Evolutionary conservation across 2,797 vertebrate genomes (phyloP), one percentile per base, ranked within the genome.

Genomic region (Oryzias dopingdopingensis): DNA sequence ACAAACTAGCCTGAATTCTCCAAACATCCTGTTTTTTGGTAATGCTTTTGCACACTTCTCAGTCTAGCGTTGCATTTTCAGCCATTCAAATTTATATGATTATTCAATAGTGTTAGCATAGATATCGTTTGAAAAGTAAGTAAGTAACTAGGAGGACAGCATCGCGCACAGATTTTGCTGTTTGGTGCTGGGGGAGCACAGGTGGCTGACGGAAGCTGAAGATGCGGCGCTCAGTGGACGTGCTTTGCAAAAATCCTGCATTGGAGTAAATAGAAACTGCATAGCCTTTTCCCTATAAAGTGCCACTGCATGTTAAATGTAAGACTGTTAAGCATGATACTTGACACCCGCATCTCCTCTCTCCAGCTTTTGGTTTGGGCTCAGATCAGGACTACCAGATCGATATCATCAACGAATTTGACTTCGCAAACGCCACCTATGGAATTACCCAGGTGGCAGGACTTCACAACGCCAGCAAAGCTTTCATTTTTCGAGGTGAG

Each of bases 401-500:
- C 80, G 96, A 98, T 85, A 84, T 98, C 66, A 93, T 96, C 87
- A 79, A 91, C 20, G 96, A 98, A 74, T 88, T 98, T 73, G 95
- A 96, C 87, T 92, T 94, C 60, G 89, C 92, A 67, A 97, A 98
- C 69, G 91, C 93, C 69, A 96, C 95, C 20, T 80, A 90, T 72
- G 96, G 96, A 82, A 92, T 98, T 85, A 95, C 92, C 18, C 95
- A 95, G 87, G 95, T 97, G 81, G 84, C 92, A 0, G 96, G 96
- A 68, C 83, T 95, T 29, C 95, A 97, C 90, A 97, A 97, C 83
- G 86, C 86, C 89, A 97, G 93, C 91, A 97, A 94, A 93, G 95
- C 96, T 1, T 97, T 97, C 86, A 76, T 96, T 23, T 97, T 98
- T 65, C 93, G 95, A 95, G 96, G 96, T 98, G 94, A 92, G 69